Evolutionary conservation across 2,888 invertebrate species (phyloP).

Genomic region (Zhengitettix transpicula): DNA sequence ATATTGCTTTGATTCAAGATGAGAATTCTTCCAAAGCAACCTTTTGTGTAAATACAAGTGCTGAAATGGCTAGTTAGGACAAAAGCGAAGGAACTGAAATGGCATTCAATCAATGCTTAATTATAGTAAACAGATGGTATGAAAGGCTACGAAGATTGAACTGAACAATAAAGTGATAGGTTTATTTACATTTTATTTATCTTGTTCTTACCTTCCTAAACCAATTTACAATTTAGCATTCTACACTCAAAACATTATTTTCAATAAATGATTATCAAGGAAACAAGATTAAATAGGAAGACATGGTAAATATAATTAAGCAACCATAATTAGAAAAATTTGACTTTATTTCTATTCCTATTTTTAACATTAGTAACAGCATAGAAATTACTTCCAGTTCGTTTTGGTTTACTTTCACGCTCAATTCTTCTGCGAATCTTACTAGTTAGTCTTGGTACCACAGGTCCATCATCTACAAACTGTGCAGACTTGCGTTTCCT

Average conservation of each 20-base stretch:
- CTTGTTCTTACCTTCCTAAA: too few relatives aligned
- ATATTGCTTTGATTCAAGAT: too few relatives aligned
- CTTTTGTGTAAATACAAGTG: too few relatives aligned
- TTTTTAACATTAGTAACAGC: constrained; percentile 81
- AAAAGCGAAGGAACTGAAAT: too few relatives aligned
- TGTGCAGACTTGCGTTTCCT: constrained; percentile 7
- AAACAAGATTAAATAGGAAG: background rate
- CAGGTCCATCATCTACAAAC: constrained; percentile 14
- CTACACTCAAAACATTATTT: background rate
- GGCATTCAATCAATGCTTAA: too few relatives aligned
- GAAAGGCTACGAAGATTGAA: background rate
- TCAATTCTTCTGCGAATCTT: constrained; percentile 61
- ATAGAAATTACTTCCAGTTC: constrained; percentile 78
- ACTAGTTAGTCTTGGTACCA: constrained; percentile 41
- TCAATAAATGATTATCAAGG: background rate
- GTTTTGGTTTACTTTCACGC: constrained; percentile 56
- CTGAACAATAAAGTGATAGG: background rate
- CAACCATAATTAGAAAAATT: constrained; percentile 10
- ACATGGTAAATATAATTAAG: background rate
- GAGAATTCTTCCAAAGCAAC: too few relatives aligned
- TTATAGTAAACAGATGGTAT: background rate
- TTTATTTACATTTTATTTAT: too few relatives aligned
- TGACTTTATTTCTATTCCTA: constrained; percentile 57
- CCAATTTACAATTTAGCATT: too few relatives aligned
- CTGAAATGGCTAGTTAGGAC: too few relatives aligned